Evolutionary conservation across 2,888 invertebrate genomes (phyloP).

Genomic region (Nyleta sp.): DNA sequence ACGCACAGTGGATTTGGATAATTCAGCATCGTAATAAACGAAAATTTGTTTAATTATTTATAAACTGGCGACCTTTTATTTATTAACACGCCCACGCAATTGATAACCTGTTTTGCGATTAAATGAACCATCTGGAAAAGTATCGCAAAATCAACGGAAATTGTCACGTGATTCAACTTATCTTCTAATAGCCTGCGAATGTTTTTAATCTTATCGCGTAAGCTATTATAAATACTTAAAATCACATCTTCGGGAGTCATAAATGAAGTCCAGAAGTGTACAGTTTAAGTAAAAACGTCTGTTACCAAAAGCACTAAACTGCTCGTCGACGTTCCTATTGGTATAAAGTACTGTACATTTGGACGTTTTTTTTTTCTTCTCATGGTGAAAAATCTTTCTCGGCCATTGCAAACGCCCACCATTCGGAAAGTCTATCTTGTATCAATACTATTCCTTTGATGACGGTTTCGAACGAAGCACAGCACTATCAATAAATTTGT

Average conservation of each 20-base stretch:
- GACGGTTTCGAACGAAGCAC: slow-evolving; percentile 28
- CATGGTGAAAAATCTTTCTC: slow-evolving; percentile 13
- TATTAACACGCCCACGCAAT: too few species aligned
- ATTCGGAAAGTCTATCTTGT: slow-evolving; percentile 42
- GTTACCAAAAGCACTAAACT: slow-evolving; percentile 38
- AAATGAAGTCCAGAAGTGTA: slow-evolving; percentile 24
- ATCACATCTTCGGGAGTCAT: slow-evolving; percentile 27
- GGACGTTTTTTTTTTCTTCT: slow-evolving; percentile 20
- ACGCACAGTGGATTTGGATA: too few species aligned
- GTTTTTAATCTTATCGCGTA: slow-evolving; percentile 31
- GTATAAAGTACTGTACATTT: slow-evolving; percentile 29
- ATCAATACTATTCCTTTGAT: slow-evolving; percentile 24
- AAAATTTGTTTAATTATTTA: too few species aligned
- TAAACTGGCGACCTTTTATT: too few species aligned
- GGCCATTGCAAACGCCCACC: slow-evolving; percentile 35
- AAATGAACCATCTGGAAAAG: neutral
- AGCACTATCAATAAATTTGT: slow-evolving; percentile 57
- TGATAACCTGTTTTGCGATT: too few species aligned
- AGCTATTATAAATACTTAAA: slow-evolving; percentile 16
- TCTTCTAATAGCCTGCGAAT: slow-evolving; percentile 6
- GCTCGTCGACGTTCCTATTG: neutral
- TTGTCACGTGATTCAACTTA: slow-evolving; percentile 13
- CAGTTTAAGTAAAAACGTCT: slow-evolving; percentile 21
- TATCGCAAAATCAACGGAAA: neutral
- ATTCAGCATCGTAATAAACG: too few species aligned